Percentiles rank a stretch among this genome's conserved stretches.
Evolutionary conservation across 2,888 invertebrate species (phyloP).

Genomic region (Serrognathus titanus): DNA sequence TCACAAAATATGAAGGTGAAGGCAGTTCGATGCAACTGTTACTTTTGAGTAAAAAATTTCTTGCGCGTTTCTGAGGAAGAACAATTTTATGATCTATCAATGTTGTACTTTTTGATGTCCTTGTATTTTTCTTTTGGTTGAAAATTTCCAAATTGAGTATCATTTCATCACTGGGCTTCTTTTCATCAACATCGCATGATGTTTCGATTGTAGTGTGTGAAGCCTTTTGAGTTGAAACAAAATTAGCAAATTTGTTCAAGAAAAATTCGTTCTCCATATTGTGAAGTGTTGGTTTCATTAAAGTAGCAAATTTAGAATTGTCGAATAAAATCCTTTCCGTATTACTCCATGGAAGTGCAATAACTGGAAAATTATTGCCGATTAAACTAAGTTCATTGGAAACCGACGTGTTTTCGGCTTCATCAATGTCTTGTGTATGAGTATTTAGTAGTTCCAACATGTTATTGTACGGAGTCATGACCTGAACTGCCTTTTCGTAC

Average conservation of each 20-base stretch:
- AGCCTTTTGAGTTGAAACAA: background rate
- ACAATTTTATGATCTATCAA: no score
- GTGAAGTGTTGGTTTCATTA: no score
- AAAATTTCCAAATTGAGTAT: background rate
- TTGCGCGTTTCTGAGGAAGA: no score
- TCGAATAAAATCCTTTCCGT: no score
- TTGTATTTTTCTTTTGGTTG: background rate
- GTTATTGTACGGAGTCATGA: conserved; percentile 22
- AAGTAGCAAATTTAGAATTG: no score
- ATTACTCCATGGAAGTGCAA: background rate
- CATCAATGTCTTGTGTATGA: conserved; percentile 7
- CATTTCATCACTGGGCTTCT: background rate
- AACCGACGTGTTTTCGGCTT: conserved; percentile 8
- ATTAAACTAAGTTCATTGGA: conserved; percentile 4
- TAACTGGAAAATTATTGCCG: background rate
- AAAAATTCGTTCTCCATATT: no score
- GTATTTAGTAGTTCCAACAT: conserved; percentile 21
- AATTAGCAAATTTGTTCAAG: background rate
- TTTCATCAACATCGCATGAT: background rate
- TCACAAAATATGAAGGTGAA: no score
- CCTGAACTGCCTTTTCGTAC: conserved; percentile 14
- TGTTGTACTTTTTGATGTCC: background rate
- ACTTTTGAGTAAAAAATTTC: no score
- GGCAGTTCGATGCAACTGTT: no score
- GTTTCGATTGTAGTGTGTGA: background rate